A percentile compares a stretch with the other conserved stretches of the same genome.
These are phyloP conservation scores for Mythimna lalbum DNA, from an alignment of 2,888 invertebrate genomes.

Conservation along the genomic window DNA sequence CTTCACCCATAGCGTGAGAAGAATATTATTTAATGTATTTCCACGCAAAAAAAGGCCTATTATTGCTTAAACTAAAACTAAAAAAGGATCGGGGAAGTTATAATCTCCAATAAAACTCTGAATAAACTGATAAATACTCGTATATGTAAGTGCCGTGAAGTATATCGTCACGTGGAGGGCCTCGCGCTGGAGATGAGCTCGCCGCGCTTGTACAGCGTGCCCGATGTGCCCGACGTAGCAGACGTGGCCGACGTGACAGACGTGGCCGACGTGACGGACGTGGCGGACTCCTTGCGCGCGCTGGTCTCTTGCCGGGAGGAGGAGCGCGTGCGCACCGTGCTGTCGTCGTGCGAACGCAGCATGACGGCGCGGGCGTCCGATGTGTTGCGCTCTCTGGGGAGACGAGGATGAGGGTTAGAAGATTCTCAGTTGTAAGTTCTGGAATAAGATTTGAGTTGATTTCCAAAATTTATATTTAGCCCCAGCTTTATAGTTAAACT, in stretches of 20 bases:
- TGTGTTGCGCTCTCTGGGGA: slow-evolving; percentile 86
- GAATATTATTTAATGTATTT: no score
- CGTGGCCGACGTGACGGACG: neutral
- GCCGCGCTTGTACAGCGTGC: slow-evolving; percentile 94
- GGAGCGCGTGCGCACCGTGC: slow-evolving; percentile 88
- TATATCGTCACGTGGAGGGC: slow-evolving; percentile 82
- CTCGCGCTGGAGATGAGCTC: slow-evolving; percentile 95
- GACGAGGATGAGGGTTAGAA: neutral
- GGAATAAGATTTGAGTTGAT: neutral
- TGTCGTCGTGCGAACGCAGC: slow-evolving; percentile 85
- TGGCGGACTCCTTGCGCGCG: slow-evolving; percentile 75
- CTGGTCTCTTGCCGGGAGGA: slow-evolving; percentile 74
- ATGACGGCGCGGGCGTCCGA: slow-evolving; percentile 85
- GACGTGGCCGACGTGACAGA: neutral
- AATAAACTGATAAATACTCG: slow-evolving; percentile 84
- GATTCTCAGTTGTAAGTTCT: neutral
- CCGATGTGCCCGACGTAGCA: neutral
- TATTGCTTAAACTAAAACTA: no score
- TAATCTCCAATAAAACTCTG: slow-evolving; percentile 69
- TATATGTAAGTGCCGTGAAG: slow-evolving; percentile 87
- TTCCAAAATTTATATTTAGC: neutral
- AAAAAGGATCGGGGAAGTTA: neutral
- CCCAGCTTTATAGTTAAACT: no score
- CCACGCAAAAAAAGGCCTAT: no score
- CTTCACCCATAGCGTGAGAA: no score